Percentiles rank a stretch among this genome's conserved stretches.
These are phyloP conservation scores for Pygmarrhopalites habei DNA, from an alignment of 1,140 invertebrate species.

Conservation along the genomic window DNA sequence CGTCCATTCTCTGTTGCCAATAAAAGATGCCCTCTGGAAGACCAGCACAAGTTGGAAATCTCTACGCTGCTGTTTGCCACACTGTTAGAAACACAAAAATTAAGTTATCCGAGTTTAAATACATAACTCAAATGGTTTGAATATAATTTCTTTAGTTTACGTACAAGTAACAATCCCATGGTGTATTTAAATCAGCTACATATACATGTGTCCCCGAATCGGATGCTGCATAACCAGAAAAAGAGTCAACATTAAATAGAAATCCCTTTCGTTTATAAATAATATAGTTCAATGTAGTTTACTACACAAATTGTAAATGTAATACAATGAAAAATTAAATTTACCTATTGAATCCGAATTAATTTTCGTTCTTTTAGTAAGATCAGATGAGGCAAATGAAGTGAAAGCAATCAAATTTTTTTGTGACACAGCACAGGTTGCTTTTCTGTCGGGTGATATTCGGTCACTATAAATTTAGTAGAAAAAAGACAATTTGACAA, in stretches of 20 bases:
- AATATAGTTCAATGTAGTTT: too few species aligned
- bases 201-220: slow-evolving; percentile 75
- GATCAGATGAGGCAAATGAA: slow-evolving; percentile 20
- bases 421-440: slow-evolving; percentile 16
- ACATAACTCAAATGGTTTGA: neutral
- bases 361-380: slow-evolving; percentile 7
- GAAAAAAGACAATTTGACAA: too few species aligned
- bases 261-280: too few species aligned
- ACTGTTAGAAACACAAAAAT: slow-evolving; percentile 31
- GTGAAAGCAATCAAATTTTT: slow-evolving; percentile 31
- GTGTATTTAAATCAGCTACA: slow-evolving; percentile 76
- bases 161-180: slow-evolving; percentile 71
- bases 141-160: slow-evolving; percentile 21
- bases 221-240: too few species aligned
- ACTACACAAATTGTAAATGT: too few species aligned
- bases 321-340: too few species aligned
- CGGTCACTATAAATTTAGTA: too few species aligned
- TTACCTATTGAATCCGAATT: neutral
- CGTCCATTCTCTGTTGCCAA: slow-evolving; percentile 65
- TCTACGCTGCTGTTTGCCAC: slow-evolving; percentile 48
- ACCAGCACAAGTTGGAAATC: slow-evolving; percentile 76
- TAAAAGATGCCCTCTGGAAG: slow-evolving; percentile 66
- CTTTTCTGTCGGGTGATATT: neutral
- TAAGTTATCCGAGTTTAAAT: neutral
- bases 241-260: too few species aligned